Conservation (phyloP, 1,140 invertebrate species). For the Nephila pilipes region DNA sequence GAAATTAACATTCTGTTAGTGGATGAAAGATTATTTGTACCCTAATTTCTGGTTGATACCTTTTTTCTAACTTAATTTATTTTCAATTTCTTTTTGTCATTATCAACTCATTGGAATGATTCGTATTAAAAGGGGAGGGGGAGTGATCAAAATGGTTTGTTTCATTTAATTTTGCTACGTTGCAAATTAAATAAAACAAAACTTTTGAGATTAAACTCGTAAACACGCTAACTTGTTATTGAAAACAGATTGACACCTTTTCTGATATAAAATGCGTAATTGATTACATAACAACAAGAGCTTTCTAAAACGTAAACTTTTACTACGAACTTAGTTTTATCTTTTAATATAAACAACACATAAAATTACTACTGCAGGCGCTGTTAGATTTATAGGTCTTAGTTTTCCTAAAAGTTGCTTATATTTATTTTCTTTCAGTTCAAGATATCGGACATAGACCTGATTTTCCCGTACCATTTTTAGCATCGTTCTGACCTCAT, state of each 20-base stretch:
- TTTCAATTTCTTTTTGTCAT: no score
- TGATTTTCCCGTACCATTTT: constrained; percentile 20
- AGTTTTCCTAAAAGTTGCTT: background rate
- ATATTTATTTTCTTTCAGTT: background rate
- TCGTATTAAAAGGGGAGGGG: no score
- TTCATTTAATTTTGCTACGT: no score
- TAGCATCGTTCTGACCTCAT: constrained; percentile 12
- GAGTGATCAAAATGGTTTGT: no score
- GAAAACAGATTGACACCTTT: background rate
- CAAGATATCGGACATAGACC: constrained; percentile 26
- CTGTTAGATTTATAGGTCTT: background rate
- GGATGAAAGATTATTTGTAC: no score
- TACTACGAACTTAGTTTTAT: background rate
- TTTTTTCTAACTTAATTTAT: no score
- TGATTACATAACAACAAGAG: background rate
- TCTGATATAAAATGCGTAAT: background rate
- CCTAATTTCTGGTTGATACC: no score
- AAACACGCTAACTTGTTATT: background rate
- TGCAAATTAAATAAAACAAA: no score
- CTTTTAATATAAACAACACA: background rate
- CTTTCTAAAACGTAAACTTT: background rate
- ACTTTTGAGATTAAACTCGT: background rate
- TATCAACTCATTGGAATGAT: no score
- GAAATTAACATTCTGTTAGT: no score
- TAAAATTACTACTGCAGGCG: background rate